A percentile compares a stretch with the other conserved stretches of the same genome.
phyloP scores from a whole-genome alignment of 2,113 vertebrate genomes.

The Deroptyus accipitrinus region DNA sequence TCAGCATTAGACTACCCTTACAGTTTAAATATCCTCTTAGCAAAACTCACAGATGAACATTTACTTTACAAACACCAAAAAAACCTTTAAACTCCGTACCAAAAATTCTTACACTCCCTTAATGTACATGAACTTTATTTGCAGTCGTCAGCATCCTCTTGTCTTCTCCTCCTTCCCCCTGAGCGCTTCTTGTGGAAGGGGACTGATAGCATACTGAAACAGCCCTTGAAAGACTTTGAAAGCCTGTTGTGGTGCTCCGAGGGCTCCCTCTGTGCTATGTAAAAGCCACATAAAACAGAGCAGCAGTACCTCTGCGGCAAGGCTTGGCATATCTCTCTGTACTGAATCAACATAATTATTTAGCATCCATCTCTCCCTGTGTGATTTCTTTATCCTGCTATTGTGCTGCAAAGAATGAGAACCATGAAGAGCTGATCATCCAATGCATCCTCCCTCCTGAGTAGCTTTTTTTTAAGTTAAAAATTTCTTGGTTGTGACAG shows the following conservation, averaged over 20 bases:
- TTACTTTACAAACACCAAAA: neutral
- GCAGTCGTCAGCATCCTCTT: neutral
- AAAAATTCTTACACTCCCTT: neutral
- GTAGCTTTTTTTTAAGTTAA: neutral
- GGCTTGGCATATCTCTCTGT: conserved; percentile 3
- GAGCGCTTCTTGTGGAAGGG: neutral
- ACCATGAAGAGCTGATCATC: neutral
- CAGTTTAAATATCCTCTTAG: neutral
- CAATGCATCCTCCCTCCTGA: neutral
- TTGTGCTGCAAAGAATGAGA: conserved; percentile 45
- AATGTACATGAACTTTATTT: neutral
- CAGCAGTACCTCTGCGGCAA: neutral
- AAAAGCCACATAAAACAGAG: conserved; percentile 48
- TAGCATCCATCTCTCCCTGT: neutral
- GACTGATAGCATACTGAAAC: neutral
- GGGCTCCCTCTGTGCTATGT: neutral
- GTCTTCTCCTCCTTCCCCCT: neutral
- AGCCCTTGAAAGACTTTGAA: neutral
- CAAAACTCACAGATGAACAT: neutral
- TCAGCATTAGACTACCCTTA: neutral
- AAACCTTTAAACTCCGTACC: neutral
- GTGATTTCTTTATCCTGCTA: conserved; percentile 21
- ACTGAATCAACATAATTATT: conserved; percentile 32
- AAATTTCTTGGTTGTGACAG: neutral
- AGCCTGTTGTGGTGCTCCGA: neutral